phyloP scores from a whole-genome alignment of 2,113 vertebrate species.

The Notechis scutatus region DNA sequence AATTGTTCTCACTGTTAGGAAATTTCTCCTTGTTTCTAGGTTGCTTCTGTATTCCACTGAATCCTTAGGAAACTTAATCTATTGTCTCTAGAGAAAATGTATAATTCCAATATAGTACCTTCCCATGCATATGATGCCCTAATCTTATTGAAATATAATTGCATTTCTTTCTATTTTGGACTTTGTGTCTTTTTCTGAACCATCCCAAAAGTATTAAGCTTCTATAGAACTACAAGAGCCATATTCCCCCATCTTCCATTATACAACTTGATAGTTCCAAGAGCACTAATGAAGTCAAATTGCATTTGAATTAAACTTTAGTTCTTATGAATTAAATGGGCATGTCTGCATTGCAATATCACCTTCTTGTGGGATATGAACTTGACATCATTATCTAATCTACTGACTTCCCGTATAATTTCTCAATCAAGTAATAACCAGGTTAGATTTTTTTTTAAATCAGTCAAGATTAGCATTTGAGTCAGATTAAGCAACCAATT shows the following conservation, averaged over 20 bases:
- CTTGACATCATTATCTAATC: background rate
- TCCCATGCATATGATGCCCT: background rate
- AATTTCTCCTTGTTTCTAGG: too few species aligned
- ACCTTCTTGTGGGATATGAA: background rate
- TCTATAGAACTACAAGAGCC: background rate
- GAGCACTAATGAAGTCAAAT: background rate
- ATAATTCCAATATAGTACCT: background rate
- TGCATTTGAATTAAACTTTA: background rate
- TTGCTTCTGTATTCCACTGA: background rate
- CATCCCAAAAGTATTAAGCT: background rate
- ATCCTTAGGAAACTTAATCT: background rate
- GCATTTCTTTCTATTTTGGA: background rate
- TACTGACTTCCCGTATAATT: background rate
- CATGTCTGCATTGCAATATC: background rate
- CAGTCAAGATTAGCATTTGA: background rate
- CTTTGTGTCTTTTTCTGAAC: background rate
- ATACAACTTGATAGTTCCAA: background rate
- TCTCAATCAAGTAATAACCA: background rate
- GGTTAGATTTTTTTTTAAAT: background rate
- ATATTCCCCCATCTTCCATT: background rate
- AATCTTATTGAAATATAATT: background rate
- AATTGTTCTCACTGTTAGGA: too few species aligned
- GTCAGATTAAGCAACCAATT: background rate
- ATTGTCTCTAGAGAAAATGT: background rate
- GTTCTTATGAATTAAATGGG: background rate